Conservation (phyloP, 2,888 invertebrate genomes). For the Achlya flavicornis region DNA sequence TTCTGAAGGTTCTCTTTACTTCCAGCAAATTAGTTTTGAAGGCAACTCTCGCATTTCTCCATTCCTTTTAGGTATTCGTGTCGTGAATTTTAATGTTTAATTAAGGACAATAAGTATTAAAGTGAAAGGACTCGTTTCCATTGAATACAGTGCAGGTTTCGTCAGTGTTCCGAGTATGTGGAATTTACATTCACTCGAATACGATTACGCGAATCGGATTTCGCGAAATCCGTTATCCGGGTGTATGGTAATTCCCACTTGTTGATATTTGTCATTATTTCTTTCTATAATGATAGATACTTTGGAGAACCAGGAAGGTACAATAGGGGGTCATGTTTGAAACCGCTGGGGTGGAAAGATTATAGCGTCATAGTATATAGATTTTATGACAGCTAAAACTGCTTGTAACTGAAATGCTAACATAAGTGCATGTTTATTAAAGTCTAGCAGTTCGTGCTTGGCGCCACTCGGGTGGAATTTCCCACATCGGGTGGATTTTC, state of each 20-base stretch:
- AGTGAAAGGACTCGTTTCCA: constrained; percentile 45
- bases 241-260: not conserved
- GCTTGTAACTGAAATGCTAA: no score
- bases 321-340: no score
- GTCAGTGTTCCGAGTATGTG: constrained; percentile 38
- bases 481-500: no score
- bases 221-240: constrained; percentile 1
- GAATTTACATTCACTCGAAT: constrained; percentile 35
- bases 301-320: no score
- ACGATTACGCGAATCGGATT: constrained; percentile 7
- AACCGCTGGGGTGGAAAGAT: no score
- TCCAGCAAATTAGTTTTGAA: not conserved
- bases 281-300: no score
- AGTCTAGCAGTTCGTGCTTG: no score
- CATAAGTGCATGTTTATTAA: no score
- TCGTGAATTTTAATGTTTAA: constrained; percentile 39
- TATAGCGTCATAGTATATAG: no score
- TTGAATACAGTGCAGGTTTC: constrained; percentile 27
- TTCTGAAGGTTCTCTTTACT: no score
- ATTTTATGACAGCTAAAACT: no score
- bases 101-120: constrained; percentile 32
- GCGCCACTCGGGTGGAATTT: no score
- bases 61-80: not conserved
- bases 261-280: not conserved
- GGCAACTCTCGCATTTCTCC: not conserved